Percentiles rank a stretch among this genome's conserved stretches.
phyloP scores from a whole-genome alignment of 2,113 vertebrate genomes.

The Gymnorhina tibicen region DNA sequence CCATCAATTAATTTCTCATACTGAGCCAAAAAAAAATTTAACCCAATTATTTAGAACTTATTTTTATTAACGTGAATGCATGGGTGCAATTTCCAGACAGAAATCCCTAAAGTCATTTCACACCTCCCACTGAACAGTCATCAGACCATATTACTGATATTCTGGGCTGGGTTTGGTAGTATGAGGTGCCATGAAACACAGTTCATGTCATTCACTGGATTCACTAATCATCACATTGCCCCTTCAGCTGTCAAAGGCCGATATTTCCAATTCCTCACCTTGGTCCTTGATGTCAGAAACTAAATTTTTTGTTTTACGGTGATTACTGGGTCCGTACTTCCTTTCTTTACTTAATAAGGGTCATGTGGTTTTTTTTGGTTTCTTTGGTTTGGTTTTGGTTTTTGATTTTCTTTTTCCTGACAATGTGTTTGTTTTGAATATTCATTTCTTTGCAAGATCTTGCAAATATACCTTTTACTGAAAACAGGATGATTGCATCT shows the following conservation, averaged over 20 bases:
- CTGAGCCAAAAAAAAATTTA: not conserved
- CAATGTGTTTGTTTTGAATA: constrained; percentile 12
- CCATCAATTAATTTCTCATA: not conserved
- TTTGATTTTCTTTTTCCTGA: fast-evolving
- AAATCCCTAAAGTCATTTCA: not conserved
- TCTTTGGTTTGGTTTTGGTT: not conserved
- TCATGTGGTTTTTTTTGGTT: not conserved
- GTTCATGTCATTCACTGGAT: not conserved
- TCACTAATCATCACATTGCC: not conserved
- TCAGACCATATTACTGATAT: not conserved
- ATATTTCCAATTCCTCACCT: not conserved
- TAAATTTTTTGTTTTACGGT: not conserved
- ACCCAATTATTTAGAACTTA: not conserved
- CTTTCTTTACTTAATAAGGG: not conserved
- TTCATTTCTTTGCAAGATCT: not conserved
- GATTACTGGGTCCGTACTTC: not conserved
- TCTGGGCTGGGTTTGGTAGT: not conserved
- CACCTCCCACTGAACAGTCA: not conserved
- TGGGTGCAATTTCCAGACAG: not conserved
- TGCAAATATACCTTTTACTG: constrained; percentile 11
- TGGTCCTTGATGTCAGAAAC: not conserved
- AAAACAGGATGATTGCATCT: not conserved
- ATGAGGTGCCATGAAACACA: not conserved
- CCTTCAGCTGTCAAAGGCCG: not conserved
- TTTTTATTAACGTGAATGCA: not conserved